These are phyloP conservation scores for Eupithecia inturbata DNA, from an alignment of 2,888 invertebrate species.

Conservation along the genomic window DNA sequence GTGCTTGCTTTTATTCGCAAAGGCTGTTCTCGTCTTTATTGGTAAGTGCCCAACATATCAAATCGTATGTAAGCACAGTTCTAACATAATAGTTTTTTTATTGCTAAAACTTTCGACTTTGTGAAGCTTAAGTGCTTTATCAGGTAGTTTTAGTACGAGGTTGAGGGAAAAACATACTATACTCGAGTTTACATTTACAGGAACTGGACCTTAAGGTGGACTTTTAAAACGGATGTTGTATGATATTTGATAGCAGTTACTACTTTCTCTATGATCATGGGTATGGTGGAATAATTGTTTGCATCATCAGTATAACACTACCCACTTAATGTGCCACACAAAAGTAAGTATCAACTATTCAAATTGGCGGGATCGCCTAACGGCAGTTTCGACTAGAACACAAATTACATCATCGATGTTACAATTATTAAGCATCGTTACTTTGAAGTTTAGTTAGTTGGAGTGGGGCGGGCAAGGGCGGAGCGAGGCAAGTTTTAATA, in stretches of 20 bases:
- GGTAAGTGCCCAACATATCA: constrained; percentile 37
- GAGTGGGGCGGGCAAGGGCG: constrained; percentile 54
- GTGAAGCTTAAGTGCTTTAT: neutral
- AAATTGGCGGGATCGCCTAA: constrained; percentile 38
- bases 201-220: neutral
- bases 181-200: neutral
- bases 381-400: constrained; percentile 49
- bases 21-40: constrained; percentile 37
- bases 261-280: neutral
- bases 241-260: neutral
- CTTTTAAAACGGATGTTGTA: neutral
- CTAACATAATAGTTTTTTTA: constrained; percentile 34
- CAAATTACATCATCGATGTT: constrained; percentile 68
- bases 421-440: constrained; percentile 76
- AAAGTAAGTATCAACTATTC: constrained; percentile 37
- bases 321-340: constrained; percentile 20
- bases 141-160: neutral
- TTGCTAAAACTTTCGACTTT: constrained; percentile 28
- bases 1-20: constrained; percentile 34
- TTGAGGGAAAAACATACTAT: neutral
- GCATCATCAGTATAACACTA: neutral
- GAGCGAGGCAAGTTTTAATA: constrained; percentile 75
- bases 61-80: constrained; percentile 34
- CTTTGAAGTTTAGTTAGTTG: constrained; percentile 70
- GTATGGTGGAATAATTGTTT: neutral